A percentile compares a stretch with the other conserved stretches of the same genome.
phyloP scores from a whole-genome alignment of 35 echinoderm and acorn worm genomes.

The Ophiothrix spiculata region DNA sequence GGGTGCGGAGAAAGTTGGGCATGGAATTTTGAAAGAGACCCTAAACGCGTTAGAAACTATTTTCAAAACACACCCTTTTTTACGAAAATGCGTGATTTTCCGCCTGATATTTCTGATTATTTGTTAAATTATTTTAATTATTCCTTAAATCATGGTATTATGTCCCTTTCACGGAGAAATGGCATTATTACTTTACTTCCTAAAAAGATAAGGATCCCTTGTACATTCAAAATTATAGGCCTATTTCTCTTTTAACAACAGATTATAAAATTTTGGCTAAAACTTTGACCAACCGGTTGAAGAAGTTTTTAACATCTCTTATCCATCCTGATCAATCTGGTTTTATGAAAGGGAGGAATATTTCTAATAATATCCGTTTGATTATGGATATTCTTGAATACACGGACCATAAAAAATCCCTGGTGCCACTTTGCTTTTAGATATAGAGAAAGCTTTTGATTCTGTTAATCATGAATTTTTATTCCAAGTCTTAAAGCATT shows the following conservation, averaged over 20 bases:
- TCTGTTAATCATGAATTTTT: neutral
- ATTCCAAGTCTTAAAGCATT: neutral
- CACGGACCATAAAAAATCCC: neutral
- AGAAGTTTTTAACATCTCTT: neutral
- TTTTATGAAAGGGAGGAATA: conserved; percentile 17
- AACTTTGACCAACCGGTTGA: neutral
- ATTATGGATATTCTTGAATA: conserved; percentile 16
- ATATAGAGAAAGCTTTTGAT: conserved; percentile 12
- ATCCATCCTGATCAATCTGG: conserved; percentile 6
- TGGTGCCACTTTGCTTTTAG: neutral
- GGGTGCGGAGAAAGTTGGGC: no score
- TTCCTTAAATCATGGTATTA: neutral
- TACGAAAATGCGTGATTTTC: no score
- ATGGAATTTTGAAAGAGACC: no score
- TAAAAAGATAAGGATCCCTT: neutral
- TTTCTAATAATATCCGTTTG: conserved; percentile 8
- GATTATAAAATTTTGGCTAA: conserved; percentile 16
- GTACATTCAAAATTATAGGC: neutral
- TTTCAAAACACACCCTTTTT: no score
- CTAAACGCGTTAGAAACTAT: no score
- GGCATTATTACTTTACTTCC: neutral
- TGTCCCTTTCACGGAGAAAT: conserved; percentile 7
- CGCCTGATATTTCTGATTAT: conserved; percentile 14
- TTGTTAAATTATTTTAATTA: conserved; percentile 8
- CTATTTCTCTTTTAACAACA: neutral